Conservation (phyloP, 2,888 invertebrate genomes). For the Criorhina ranunculi region DNA sequence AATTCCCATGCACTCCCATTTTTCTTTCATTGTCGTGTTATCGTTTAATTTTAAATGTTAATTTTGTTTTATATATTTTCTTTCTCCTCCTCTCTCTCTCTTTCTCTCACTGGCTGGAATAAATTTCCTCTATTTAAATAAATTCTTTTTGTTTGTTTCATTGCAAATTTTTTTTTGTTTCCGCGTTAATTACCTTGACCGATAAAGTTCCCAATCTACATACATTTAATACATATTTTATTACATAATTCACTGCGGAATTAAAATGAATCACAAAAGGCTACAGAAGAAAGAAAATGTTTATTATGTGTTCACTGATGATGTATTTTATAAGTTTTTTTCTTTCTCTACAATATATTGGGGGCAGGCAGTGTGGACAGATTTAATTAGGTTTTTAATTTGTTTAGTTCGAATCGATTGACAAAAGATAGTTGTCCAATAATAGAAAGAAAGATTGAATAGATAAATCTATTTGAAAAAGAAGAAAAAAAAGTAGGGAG, state of each 20-base stretch:
- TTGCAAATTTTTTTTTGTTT: constrained; percentile 20
- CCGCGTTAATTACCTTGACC: constrained; percentile 63
- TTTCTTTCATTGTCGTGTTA: constrained; percentile 36
- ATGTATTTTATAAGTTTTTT: neutral
- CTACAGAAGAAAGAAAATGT: constrained; percentile 26
- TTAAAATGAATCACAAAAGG: constrained; percentile 33
- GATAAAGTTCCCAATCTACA: constrained; percentile 47
- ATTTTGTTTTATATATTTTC: constrained; percentile 22
- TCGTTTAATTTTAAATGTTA: constrained; percentile 49
- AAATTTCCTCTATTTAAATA: constrained; percentile 17
- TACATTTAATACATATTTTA: constrained; percentile 23
- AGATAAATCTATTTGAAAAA: constrained; percentile 1
- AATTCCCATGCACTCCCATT: constrained; percentile 61
- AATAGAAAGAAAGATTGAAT: neutral
- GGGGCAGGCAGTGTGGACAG: constrained; percentile 13
- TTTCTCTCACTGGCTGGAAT: constrained; percentile 2
- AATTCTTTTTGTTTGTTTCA: constrained; percentile 26
- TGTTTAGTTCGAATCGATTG: constrained; percentile 1
- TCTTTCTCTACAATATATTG: neutral
- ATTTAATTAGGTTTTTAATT: constrained; percentile 33
- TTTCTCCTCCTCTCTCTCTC: constrained; percentile 4
- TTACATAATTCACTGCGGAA: constrained; percentile 50
- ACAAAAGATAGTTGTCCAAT: constrained; percentile 5
- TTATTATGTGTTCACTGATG: constrained; percentile 7
- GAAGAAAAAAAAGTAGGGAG: neutral